Percentiles rank a stretch among this genome's conserved stretches.
phyloP scores from a whole-genome alignment of 2,797 vertebrate genomes.

The Myotis pilosus region DNA sequence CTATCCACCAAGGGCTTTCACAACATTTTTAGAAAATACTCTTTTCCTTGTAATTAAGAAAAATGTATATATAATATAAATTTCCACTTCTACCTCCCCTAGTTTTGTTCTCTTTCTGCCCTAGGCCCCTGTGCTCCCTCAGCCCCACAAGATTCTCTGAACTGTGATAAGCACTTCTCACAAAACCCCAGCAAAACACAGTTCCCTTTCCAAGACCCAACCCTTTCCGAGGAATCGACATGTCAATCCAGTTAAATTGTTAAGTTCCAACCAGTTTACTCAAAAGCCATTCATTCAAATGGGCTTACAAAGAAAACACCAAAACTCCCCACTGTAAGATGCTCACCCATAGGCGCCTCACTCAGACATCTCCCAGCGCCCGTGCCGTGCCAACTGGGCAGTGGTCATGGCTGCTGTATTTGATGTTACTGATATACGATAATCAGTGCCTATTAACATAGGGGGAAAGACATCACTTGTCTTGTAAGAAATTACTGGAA shows the following conservation, averaged over 20 bases:
- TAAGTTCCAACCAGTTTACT: constrained; percentile 67
- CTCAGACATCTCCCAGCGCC: constrained; percentile 89
- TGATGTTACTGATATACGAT: constrained; percentile 92
- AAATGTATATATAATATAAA: neutral
- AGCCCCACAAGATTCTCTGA: neutral
- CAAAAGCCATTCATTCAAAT: constrained; percentile 69
- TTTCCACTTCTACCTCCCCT: neutral
- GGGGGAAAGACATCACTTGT: constrained; percentile 72
- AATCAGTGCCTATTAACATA: constrained; percentile 89
- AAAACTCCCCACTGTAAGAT: constrained; percentile 89
- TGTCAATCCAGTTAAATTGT: constrained; percentile 66
- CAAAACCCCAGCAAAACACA: neutral
- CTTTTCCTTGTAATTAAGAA: neutral
- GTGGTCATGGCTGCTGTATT: constrained; percentile 90
- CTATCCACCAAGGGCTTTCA: neutral
- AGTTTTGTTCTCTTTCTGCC: neutral
- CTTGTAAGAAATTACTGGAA: constrained; percentile 81
- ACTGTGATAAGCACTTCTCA: neutral
- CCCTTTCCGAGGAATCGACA: constrained; percentile 63
- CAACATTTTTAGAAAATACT: neutral
- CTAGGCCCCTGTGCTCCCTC: neutral
- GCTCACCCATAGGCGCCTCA: constrained; percentile 77
- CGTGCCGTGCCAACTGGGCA: constrained; percentile 88
- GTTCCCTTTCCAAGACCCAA: neutral
- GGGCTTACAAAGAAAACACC: constrained; percentile 77